Base-by-base conservation (phyloP, 2,888 invertebrate genomes). In the Steinernema carpocapsae region DNA sequence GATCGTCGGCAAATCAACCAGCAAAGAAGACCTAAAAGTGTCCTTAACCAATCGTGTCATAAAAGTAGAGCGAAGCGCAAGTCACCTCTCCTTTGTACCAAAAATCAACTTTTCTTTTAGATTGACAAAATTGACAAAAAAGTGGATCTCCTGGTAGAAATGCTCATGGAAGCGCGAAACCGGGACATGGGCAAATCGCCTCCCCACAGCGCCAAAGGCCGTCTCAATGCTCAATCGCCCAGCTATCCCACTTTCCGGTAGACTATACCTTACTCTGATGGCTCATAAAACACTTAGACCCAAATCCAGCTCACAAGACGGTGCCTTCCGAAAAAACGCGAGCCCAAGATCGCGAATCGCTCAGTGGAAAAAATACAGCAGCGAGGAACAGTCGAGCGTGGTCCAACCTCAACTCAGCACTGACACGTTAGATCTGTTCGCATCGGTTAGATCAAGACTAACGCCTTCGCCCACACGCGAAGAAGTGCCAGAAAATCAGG, bases 101-200 rank as follows among this genome's bases (percentile, higher is more conserved):
- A n/a, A n/a, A n/a, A n/a, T n/a, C n/a, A n/a, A n/a, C n/a, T n/a
- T n/a, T n/a, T n/a, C n/a, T n/a, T n/a, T 72, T 26, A 82, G 82
- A 77, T 84, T 32, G 83, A 82, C 7, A 82, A 81, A 75, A 79
- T 84, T 72, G 85, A 85, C 77, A 84, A 84, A 76, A 85, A 85
- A 70, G 59, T 85, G 48, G 85, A 85, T 71, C 43, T 85, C 26
- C 76, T 85, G 74, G 78, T 85, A 17, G 85, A 85, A 59, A 74
- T 85, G 78, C 74, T 85, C 59, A 74, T 85, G 73, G 82, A 79
- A 56, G 14, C 24, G 6, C 19, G 56, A 22, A 26, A 26, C 6
- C 19, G 56, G 3, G 56, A 56, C 56, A 56, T 56, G 24, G 71
- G 37, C 3, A 70, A 46, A 3, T 45, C 45, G 6, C 71, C 71